phyloP scores from a whole-genome alignment of 2,888 invertebrate genomes.

The Craniophora ligustri region DNA sequence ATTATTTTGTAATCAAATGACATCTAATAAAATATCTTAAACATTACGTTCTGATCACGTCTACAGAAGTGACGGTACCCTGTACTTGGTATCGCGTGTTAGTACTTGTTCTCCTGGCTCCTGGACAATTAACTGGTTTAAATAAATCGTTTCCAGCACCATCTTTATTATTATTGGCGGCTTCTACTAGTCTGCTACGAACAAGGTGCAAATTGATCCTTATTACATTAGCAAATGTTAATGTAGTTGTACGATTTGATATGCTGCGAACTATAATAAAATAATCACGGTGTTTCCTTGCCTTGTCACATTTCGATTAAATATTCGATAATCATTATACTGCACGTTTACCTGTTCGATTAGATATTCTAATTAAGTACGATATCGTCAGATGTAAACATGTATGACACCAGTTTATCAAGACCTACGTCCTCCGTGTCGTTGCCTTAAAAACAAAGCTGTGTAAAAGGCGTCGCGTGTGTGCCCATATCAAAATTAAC shows the following conservation, averaged over 20 bases:
- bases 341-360: slow-evolving; percentile 41
- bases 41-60: too few species aligned
- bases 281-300: neutral
- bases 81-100: too few species aligned
- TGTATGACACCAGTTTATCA: slow-evolving; percentile 46
- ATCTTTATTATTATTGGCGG: neutral
- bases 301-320: slow-evolving; percentile 3
- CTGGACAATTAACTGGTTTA: neutral
- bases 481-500: slow-evolving; percentile 32
- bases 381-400: slow-evolving; percentile 52
- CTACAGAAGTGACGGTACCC: too few species aligned
- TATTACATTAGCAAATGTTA: neutral
- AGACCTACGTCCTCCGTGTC: slow-evolving; percentile 43
- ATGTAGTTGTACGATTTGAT: neutral
- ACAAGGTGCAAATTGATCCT: neutral
- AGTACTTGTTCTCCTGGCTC: too few species aligned
- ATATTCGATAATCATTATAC: slow-evolving; percentile 17
- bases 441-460: slow-evolving; percentile 33
- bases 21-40: too few species aligned
- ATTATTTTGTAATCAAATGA: too few species aligned
- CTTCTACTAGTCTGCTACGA: neutral
- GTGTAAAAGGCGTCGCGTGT: slow-evolving; percentile 8
- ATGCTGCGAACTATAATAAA: neutral
- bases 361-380: slow-evolving; percentile 60
- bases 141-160: neutral